Percentiles rank a stretch among this genome's conserved stretches.
These are phyloP conservation scores for Lithodes maja DNA, from an alignment of 2,888 invertebrate genomes.

Conservation along the genomic window DNA sequence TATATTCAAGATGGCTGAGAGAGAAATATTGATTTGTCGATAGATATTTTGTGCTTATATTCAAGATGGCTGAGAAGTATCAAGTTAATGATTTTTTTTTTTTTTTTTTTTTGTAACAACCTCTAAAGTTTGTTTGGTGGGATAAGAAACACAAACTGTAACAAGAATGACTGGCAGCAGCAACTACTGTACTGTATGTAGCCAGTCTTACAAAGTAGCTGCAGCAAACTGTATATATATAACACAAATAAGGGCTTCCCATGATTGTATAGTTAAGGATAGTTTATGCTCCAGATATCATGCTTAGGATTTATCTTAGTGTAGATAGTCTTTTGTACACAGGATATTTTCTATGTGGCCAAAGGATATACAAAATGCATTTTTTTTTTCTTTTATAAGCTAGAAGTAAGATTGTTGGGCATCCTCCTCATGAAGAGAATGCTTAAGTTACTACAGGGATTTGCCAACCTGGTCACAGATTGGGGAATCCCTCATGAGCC, in stretches of 20 bases:
- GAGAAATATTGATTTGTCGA: neutral
- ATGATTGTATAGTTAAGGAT: slow-evolving; percentile 41
- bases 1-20: neutral
- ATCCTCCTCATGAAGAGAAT: slow-evolving; percentile 25
- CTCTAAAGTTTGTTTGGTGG: neutral
- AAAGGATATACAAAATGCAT: slow-evolving; percentile 4
- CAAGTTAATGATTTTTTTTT: neutral
- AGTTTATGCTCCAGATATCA: slow-evolving; percentile 31
- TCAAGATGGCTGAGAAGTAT: neutral
- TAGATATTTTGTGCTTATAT: neutral
- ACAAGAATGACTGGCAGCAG: slow-evolving; percentile 16
- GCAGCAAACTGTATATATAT: slow-evolving; percentile 36
- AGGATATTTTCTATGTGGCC: slow-evolving; percentile 21
- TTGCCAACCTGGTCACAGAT: slow-evolving; percentile 2
- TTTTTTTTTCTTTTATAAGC: slow-evolving; percentile 20
- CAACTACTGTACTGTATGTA: neutral
- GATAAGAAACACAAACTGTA: slow-evolving; percentile 7
- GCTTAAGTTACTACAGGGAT: slow-evolving; percentile 23
- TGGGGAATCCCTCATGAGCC: slow-evolving; percentile 32
- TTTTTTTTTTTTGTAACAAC: neutral
- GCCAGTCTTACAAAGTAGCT: neutral
- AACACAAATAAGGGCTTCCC: slow-evolving; percentile 67
- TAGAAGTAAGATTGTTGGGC: neutral
- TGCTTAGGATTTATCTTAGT: slow-evolving; percentile 36
- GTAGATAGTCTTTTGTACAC: slow-evolving; percentile 45